phyloP scores from a whole-genome alignment of 2,113 vertebrate genomes.

The Corythoichthys haematopterus region DNA sequence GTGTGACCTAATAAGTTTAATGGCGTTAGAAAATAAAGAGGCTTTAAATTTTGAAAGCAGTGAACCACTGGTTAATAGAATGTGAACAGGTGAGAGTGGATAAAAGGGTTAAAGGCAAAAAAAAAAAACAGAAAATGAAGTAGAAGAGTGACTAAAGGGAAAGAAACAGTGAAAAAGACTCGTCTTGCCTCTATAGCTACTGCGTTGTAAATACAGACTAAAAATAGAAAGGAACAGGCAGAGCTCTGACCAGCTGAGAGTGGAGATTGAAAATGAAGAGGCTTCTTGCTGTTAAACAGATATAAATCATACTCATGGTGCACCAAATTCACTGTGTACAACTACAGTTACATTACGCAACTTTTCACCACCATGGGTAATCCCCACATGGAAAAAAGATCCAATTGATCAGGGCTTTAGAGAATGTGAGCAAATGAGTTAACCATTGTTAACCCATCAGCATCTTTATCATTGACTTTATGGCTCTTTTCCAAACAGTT shows the following conservation, averaged over 20 bases:
- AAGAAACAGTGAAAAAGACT: constrained; percentile 27
- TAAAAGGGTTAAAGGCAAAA: neutral
- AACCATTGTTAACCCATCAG: neutral
- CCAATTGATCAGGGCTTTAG: constrained; percentile 17
- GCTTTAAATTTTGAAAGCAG: constrained; percentile 1
- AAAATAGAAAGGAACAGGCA: constrained; percentile 65
- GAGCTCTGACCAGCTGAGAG: constrained; percentile 52
- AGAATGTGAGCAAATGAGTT: constrained; percentile 3
- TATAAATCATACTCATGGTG: neutral
- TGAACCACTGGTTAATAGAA: constrained; percentile 5
- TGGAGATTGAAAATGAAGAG: constrained; percentile 26
- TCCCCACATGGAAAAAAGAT: neutral
- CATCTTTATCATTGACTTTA: neutral
- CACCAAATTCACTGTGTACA: neutral
- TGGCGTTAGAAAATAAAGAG: neutral
- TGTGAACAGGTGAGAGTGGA: neutral
- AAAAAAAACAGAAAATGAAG: neutral
- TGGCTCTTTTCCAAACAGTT: neutral
- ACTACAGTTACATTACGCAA: neutral
- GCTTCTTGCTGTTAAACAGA: constrained; percentile 26
- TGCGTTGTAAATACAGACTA: constrained; percentile 67
- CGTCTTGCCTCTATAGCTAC: constrained; percentile 49
- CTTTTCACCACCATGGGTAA: constrained; percentile 11
- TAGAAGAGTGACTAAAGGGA: neutral
- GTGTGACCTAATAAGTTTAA: neutral